These are phyloP conservation scores for Drosophila littoralis DNA, from an alignment of 1,140 invertebrate genomes.

Conservation along the genomic window DNA sequence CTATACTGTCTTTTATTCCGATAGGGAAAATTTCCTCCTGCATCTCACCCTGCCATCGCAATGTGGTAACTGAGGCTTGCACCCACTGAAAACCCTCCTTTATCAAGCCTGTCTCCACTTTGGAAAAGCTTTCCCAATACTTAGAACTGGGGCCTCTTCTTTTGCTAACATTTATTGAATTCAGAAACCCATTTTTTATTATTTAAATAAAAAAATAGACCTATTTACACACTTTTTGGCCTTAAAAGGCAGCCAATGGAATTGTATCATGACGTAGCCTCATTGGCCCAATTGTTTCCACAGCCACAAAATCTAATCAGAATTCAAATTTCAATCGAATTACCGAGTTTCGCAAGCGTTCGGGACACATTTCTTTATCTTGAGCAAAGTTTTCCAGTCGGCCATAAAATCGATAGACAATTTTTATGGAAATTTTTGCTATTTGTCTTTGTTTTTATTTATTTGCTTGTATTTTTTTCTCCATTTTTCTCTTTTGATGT, in stretches of 20 bases:
- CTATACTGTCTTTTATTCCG: too few relatives aligned
- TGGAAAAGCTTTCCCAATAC: too few relatives aligned
- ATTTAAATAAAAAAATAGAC: too few relatives aligned
- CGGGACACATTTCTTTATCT: constrained; percentile 20
- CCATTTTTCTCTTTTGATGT: constrained; percentile 56
- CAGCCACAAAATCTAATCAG: constrained; percentile 33
- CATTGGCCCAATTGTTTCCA: not conserved
- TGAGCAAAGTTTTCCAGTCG: constrained; percentile 35
- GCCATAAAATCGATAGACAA: constrained; percentile 51
- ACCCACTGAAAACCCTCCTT: too few relatives aligned
- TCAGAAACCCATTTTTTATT: too few relatives aligned
- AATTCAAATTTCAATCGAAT: constrained; percentile 48
- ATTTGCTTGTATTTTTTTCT: constrained; percentile 29
- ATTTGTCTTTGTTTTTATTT: constrained; percentile 44
- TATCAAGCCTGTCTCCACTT: too few relatives aligned
- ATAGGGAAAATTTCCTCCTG: too few relatives aligned
- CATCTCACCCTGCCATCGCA: too few relatives aligned
- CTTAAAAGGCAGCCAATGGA: constrained; percentile 10
- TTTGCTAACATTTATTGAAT: too few relatives aligned
- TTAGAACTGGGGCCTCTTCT: too few relatives aligned
- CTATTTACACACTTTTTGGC: not conserved
- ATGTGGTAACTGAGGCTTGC: too few relatives aligned
- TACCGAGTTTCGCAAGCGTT: constrained; percentile 27
- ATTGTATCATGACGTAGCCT: not conserved
- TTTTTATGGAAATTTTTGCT: constrained; percentile 49